Percentiles rank a stretch among this genome's conserved stretches.
Evolutionary conservation across 1,140 invertebrate species (phyloP).

Genomic region (Dendrolimus punctatus): DNA sequence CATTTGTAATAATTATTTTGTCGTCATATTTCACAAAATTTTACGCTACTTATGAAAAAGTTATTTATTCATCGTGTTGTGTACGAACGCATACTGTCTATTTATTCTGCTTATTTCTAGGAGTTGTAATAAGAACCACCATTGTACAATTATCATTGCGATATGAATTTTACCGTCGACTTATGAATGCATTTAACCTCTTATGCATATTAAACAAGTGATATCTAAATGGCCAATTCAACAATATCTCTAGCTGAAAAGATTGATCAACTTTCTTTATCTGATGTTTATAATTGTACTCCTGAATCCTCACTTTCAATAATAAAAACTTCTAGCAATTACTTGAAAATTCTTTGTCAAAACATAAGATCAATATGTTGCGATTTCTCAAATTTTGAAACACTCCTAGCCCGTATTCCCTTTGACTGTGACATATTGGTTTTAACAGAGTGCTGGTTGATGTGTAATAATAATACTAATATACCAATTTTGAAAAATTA

Average conservation of each 20-base stretch:
- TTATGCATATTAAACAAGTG: no score
- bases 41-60: no score
- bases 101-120: no score
- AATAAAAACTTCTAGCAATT: neutral
- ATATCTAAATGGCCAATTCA: no score
- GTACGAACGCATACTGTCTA: no score
- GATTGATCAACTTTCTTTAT: slow-evolving; percentile 2
- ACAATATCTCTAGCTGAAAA: neutral
- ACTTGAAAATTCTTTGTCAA: neutral
- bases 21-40: no score
- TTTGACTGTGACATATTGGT: slow-evolving; percentile 4
- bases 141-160: no score
- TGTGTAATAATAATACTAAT: slow-evolving; percentile 2
- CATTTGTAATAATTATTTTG: no score
- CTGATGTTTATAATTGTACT: neutral
- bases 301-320: neutral
- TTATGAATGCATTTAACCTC: no score
- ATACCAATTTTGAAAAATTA: slow-evolving; percentile 2
- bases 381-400: slow-evolving; percentile 4
- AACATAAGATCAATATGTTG: slow-evolving; percentile 7
- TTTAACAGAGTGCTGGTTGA: slow-evolving; percentile 8
- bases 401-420: slow-evolving; percentile 1
- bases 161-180: no score
- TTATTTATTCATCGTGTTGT: no score
- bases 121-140: no score